These are phyloP conservation scores for Meleagris gallopavo DNA, from an alignment of 2,113 vertebrate species.

Conservation along the genomic window DNA sequence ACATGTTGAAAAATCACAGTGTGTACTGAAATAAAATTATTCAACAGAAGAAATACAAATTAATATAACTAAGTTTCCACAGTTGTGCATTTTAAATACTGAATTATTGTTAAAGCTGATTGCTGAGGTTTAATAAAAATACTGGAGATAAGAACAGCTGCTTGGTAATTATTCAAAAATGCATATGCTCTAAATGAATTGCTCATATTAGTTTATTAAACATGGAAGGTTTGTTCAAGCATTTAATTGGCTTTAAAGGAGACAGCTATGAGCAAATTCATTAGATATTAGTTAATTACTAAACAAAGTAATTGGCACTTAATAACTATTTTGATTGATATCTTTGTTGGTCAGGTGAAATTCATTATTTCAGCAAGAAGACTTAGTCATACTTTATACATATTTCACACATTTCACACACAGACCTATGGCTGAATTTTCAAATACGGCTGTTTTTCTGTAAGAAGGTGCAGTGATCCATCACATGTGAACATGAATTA, in stretches of 20 bases:
- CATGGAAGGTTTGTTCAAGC: constrained; percentile 30
- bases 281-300: constrained; percentile 62
- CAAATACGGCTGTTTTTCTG: not conserved
- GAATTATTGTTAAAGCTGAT: constrained; percentile 37
- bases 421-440: not conserved
- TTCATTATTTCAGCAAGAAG: not conserved
- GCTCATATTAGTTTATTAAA: constrained; percentile 63
- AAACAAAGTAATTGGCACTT: constrained; percentile 50
- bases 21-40: not conserved
- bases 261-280: constrained; percentile 39
- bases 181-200: not conserved
- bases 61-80: not conserved
- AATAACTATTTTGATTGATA: constrained; percentile 33
- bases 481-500: not conserved
- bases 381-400: not conserved
- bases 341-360: not conserved
- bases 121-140: constrained; percentile 48
- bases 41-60: not conserved
- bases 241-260: constrained; percentile 62
- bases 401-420: not conserved
- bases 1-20: not conserved
- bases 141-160: constrained; percentile 22
- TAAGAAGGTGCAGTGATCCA: not conserved
- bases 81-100: constrained; percentile 21
- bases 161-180: constrained; percentile 46